A percentile compares a stretch with the other conserved stretches of the same genome.
These are phyloP conservation scores for Brachypalpus laphriformis DNA, from an alignment of 2,888 invertebrate genomes.

Conservation along the genomic window DNA sequence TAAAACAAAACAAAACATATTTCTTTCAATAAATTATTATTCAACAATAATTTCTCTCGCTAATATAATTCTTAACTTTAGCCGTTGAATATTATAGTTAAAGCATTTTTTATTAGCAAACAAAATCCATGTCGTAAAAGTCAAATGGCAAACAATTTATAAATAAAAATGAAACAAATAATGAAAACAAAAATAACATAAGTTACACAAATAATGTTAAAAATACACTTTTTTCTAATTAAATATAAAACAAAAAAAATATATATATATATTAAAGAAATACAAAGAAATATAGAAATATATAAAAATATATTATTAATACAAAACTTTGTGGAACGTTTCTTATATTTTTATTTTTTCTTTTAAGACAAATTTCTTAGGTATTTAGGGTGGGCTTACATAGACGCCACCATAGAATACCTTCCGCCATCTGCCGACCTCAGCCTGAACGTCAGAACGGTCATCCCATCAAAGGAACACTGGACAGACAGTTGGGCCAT, in stretches of 20 bases:
- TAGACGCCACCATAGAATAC: no score
- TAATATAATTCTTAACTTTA: conserved; percentile 22
- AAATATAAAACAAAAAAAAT: conserved; percentile 33
- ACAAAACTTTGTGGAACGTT: background rate
- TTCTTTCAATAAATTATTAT: conserved; percentile 26
- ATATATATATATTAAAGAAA: conserved; percentile 33
- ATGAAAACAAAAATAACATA: conserved; percentile 20
- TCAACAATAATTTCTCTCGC: conserved; percentile 13
- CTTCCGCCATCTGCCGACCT: no score
- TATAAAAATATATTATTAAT: conserved; percentile 56
- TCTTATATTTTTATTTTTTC: background rate
- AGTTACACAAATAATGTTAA: conserved; percentile 53
- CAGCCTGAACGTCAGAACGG: no score
- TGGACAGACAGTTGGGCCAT: no score
- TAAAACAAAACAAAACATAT: background rate
- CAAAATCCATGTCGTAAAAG: conserved; percentile 10
- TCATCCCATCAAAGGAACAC: no score
- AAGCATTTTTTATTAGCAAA: conserved; percentile 11
- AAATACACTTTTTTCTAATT: conserved; percentile 57
- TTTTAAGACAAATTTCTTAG: no score
- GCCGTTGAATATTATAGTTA: conserved; percentile 22
- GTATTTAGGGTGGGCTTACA: no score
- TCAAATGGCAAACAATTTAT: conserved; percentile 24
- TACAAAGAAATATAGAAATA: conserved; percentile 46
- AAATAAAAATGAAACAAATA: conserved; percentile 22